These are phyloP conservation scores for Drosophila saltans DNA, from an alignment of 1,140 invertebrate species.

Conservation along the genomic window DNA sequence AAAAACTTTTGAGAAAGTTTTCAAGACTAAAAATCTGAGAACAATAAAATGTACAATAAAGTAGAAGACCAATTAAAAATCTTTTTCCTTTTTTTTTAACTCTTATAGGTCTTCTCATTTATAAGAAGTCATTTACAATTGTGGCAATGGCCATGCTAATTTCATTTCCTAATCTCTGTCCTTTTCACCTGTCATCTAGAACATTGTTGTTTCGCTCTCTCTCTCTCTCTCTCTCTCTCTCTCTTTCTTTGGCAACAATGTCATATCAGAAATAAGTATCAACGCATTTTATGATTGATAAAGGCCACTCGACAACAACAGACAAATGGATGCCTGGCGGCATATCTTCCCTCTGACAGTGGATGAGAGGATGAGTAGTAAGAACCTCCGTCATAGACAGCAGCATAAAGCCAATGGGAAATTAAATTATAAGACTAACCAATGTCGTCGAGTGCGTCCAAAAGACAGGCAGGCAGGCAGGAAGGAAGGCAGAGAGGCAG, in stretches of 20 bases:
- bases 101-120: too few relatives aligned
- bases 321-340: neutral
- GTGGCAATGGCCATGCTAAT: neutral
- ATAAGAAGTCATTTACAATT: too few relatives aligned
- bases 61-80: too few relatives aligned
- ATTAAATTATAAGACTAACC: constrained; percentile 12
- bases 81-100: too few relatives aligned
- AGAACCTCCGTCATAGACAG: neutral
- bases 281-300: constrained; percentile 8
- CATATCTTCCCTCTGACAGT: neutral
- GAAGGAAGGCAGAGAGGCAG: neutral
- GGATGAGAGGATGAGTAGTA: neutral
- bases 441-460: constrained; percentile 8
- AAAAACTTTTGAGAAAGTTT: too few relatives aligned
- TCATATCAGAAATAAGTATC: neutral
- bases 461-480: neutral
- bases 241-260: neutral
- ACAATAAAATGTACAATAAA: too few relatives aligned
- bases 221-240: too few relatives aligned
- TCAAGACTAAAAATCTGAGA: too few relatives aligned
- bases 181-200: neutral
- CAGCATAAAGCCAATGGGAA: constrained; percentile 7
- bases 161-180: neutral
- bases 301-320: constrained; percentile 2
- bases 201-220: neutral